Base-by-base conservation (phyloP, 2,888 invertebrate genomes). In the Dynastes maya region DNA sequence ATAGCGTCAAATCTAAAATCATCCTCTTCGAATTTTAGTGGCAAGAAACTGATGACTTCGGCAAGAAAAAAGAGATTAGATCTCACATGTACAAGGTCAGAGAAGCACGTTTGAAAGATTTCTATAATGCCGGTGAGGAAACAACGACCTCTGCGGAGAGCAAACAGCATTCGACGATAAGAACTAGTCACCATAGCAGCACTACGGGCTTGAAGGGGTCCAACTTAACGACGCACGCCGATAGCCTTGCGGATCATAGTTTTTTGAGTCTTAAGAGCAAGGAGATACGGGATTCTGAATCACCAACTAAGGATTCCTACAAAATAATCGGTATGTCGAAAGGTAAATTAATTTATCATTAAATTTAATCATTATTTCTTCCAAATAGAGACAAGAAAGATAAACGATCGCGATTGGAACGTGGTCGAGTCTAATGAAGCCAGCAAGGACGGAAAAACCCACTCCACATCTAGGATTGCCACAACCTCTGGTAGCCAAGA, bases 11-110 rank as follows among this genome's bases (percentile, higher is more conserved):
- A 16, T 16, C 16, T 16, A 16, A 16, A 16, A 16, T 49, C 27
- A 32, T 32, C 2, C 32, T 32, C 11, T 32, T 32, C 16, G 2
- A 58, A 74, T 89, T 90, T n/a, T 90, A 95, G 95, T 96, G 95
- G 95, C 94, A 95, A 89, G 94, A 95, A 87, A 94, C 96, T 67
- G 95, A 96, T 86, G 96, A 97, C 89, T 95, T 95, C 88, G 94
- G 94, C 76, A 93, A 93, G 82, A 95, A 96, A 89, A 96, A 96
- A 88, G 95, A 96, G 89, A 96, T 97, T 85, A 93, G 97, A 80
- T 92, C 95, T 65, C 93, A 96, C 89, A 95, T 96, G 93, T 96
- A 95, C 88, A 94, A 94, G 84, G 90, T 97, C 87, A 92, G 96
- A 65, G 96, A 97, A 88, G 93, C 94, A 86, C 92, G 95, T 80